phyloP scores from a whole-genome alignment of 2,113 vertebrate species.

The Hymenochirus boettgeri region DNA sequence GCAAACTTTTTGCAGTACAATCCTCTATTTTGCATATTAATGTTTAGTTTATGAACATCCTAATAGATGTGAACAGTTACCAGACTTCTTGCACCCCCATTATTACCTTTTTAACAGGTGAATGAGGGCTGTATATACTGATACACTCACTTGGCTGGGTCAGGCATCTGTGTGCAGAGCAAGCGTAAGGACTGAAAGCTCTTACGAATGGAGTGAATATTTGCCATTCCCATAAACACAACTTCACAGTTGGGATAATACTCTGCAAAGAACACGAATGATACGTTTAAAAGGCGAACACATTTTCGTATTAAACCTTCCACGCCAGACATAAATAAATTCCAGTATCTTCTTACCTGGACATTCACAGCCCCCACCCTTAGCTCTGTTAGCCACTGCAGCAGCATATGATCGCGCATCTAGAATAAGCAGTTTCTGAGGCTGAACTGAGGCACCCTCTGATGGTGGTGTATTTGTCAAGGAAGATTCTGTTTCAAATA shows the following conservation, averaged over 20 bases:
- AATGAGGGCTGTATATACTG: not conserved
- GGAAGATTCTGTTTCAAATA: slow-evolving; percentile 75
- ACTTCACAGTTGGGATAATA: slow-evolving; percentile 98
- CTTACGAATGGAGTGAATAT: slow-evolving; percentile 97
- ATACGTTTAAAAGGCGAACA: slow-evolving; percentile 43
- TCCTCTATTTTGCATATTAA: too few relatives aligned
- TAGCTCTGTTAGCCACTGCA: slow-evolving; percentile 93
- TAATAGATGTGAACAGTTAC: too few relatives aligned
- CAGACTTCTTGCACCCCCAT: too few relatives aligned
- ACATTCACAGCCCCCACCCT: slow-evolving; percentile 95
- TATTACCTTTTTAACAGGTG: not conserved
- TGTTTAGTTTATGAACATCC: too few relatives aligned
- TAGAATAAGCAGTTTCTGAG: slow-evolving; percentile 89
- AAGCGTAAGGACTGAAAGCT: slow-evolving; percentile 94
- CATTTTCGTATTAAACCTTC: too few relatives aligned
- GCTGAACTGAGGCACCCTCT: slow-evolving; percentile 76
- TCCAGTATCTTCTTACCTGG: slow-evolving; percentile 68
- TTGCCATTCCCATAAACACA: slow-evolving; percentile 98
- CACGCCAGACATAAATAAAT: too few relatives aligned
- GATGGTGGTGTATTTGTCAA: slow-evolving; percentile 81
- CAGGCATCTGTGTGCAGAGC: slow-evolving; percentile 94
- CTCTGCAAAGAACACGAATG: slow-evolving; percentile 64
- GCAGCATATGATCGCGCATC: slow-evolving; percentile 93
- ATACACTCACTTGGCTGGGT: slow-evolving; percentile 88
- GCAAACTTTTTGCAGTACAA: too few relatives aligned